Conservation (phyloP, 2,797 vertebrate species). For the Serranus cabrilla region DNA sequence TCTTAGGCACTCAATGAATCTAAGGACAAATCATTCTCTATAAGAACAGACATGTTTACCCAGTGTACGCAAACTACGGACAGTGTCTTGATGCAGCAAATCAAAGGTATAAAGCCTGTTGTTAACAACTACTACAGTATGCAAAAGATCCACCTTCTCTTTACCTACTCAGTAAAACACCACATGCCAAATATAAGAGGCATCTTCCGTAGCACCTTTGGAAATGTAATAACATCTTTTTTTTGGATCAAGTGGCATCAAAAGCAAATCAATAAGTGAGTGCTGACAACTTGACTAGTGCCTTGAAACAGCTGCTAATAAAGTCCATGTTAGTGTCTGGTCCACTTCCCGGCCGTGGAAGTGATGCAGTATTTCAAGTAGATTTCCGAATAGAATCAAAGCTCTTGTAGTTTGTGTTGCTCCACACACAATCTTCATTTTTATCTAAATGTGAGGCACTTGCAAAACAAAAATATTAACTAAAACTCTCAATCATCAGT, state of each 20-base stretch:
- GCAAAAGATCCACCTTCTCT: conserved; percentile 41
- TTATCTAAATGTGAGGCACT: conserved; percentile 85
- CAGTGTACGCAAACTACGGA: conserved; percentile 61
- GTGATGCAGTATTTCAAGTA: conserved; percentile 82
- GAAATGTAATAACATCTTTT: conserved; percentile 69
- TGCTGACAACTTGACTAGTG: conserved; percentile 61
- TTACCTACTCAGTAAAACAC: conserved; percentile 60
- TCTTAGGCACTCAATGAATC: conserved; percentile 74
- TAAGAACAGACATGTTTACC: conserved; percentile 60
- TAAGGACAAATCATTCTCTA: conserved; percentile 53
- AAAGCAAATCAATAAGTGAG: conserved; percentile 68
- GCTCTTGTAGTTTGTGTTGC: conserved; percentile 70
- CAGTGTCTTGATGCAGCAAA: conserved; percentile 60
- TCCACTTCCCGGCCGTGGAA: conserved; percentile 42
- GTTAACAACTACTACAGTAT: conserved; percentile 50
- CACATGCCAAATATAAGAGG: conserved; percentile 54
- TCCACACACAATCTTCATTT: conserved; percentile 62
- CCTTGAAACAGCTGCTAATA: conserved; percentile 59
- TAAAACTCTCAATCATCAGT: conserved; percentile 34
- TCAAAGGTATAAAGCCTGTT: conserved; percentile 49
- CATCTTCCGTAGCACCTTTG: conserved; percentile 89
- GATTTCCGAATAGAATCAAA: conserved; percentile 74
- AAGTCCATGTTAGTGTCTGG: conserved; percentile 44
- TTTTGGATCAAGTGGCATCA: conserved; percentile 71
- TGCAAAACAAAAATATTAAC: conserved; percentile 67